phyloP scores from a whole-genome alignment of 2,113 vertebrate genomes.

The Callipepla californica region DNA sequence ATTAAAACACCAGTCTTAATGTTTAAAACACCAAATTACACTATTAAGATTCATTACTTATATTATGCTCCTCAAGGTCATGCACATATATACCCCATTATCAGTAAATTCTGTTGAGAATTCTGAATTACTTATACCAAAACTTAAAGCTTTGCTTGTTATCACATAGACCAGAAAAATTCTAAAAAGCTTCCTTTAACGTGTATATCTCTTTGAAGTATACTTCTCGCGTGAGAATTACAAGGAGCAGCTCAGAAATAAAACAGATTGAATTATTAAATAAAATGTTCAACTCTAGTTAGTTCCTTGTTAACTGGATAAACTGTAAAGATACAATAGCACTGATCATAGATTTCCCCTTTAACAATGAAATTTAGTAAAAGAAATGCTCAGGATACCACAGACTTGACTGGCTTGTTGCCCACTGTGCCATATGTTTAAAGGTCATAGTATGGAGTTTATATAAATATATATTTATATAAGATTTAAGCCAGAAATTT shows the following conservation, averaged over 20 bases:
- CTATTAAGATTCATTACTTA: background rate
- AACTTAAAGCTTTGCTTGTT: background rate
- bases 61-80: background rate
- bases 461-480: background rate
- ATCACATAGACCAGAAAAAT: background rate
- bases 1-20: background rate
- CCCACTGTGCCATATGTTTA: slow-evolving; percentile 2
- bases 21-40: no score
- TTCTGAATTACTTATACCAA: background rate
- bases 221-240: background rate
- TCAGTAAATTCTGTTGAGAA: background rate
- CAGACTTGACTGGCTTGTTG: slow-evolving; percentile 5
- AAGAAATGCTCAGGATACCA: background rate
- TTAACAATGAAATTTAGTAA: background rate
- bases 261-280: background rate
- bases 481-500: background rate
- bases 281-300: background rate
- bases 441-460: background rate
- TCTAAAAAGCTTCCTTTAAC: background rate
- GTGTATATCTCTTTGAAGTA: background rate
- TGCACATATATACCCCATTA: background rate
- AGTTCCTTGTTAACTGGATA: no score
- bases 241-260: background rate
- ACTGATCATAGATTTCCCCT: background rate
- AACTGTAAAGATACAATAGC: background rate